Evolutionary conservation across 2,888 invertebrate genomes (phyloP).

Genomic region (Sthenelais limicola): DNA sequence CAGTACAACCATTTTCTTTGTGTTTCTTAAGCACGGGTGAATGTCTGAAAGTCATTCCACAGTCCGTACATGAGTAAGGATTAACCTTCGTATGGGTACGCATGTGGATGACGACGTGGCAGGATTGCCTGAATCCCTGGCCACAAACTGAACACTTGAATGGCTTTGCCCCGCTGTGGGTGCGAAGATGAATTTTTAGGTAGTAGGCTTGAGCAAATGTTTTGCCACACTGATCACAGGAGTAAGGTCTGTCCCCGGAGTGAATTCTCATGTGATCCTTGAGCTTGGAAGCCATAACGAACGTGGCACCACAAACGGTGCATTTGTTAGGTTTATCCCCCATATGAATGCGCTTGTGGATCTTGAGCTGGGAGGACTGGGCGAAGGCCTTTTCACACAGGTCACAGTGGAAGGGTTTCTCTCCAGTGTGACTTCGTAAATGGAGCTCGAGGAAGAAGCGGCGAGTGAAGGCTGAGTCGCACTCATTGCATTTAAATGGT

Average conservation of each 20-base stretch:
- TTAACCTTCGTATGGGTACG: slow-evolving; percentile 51
- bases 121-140: slow-evolving; percentile 47
- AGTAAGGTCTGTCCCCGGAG: slow-evolving; percentile 50
- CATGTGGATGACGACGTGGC: slow-evolving; percentile 52
- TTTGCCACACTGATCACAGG: slow-evolving; percentile 51
- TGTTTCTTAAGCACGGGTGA: slow-evolving; percentile 47
- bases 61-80: slow-evolving; percentile 49
- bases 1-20: slow-evolving; percentile 1
- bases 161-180: slow-evolving; percentile 50
- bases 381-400: slow-evolving; percentile 48
- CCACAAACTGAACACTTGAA: slow-evolving; percentile 51
- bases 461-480: slow-evolving; percentile 35
- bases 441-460: slow-evolving; percentile 40
- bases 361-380: slow-evolving; percentile 35
- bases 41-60: slow-evolving; percentile 47
- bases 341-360: slow-evolving; percentile 5
- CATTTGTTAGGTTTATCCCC: slow-evolving; percentile 12
- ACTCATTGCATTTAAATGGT: slow-evolving; percentile 32
- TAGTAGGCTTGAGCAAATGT: slow-evolving; percentile 50
- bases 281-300: slow-evolving; percentile 39
- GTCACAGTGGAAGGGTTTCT: slow-evolving; percentile 48
- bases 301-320: neutral
- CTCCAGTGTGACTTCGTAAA: slow-evolving; percentile 46
- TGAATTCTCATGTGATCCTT: slow-evolving; percentile 52
- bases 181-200: slow-evolving; percentile 49